phyloP scores from a whole-genome alignment of 37 sponge, comb jelly and placozoan species.

The Halisarca cf. caerulea region DNA sequence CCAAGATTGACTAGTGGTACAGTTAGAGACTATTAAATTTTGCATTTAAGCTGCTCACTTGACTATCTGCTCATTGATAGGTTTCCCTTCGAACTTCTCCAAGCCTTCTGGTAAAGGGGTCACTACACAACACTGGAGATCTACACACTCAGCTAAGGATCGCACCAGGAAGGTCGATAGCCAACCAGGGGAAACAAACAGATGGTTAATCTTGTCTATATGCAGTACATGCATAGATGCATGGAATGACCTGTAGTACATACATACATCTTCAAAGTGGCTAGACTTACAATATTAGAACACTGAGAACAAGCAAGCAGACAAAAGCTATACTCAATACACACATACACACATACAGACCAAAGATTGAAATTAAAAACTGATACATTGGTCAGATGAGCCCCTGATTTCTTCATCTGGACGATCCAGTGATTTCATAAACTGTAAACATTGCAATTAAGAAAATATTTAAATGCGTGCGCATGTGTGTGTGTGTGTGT shows the following conservation, averaged over 20 bases:
- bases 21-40: neutral
- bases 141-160: constrained; percentile 31
- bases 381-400: constrained; percentile 76
- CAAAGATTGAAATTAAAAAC: no score
- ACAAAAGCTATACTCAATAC: no score
- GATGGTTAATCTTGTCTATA: no score
- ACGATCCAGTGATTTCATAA: constrained; percentile 60
- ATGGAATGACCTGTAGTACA: no score
- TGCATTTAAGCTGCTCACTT: constrained; percentile 33
- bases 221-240: no score
- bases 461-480: no score
- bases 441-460: constrained; percentile 19
- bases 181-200: no score
- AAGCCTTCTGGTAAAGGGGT: constrained; percentile 65
- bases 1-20: neutral
- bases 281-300: neutral
- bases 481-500: no score
- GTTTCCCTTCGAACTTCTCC: constrained; percentile 61
- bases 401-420: constrained; percentile 66
- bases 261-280: neutral
- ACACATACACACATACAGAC: no score
- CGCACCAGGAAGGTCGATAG: no score
- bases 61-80: constrained; percentile 52
- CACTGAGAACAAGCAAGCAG: neutral
- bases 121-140: constrained; percentile 76